phyloP scores from a whole-genome alignment of 1,140 invertebrate species.

The Chironomus tepperi region DNA sequence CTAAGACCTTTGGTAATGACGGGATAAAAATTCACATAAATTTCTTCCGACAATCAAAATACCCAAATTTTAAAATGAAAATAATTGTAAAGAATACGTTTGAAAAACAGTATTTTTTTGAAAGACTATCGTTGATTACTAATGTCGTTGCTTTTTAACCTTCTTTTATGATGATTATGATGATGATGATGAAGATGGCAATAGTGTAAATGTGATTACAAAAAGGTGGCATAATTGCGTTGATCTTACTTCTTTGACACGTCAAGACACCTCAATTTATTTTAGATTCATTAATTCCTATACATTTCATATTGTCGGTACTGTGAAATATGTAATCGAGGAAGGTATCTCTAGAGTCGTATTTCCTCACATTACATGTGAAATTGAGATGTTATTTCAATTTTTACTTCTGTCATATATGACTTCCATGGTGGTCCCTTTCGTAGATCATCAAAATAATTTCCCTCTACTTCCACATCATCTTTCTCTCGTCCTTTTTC shows the following conservation, averaged over 20 bases:
- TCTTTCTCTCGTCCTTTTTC: slow-evolving; percentile 2
- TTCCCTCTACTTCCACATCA: background rate
- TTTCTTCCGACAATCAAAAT: background rate
- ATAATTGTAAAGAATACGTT: too few species aligned
- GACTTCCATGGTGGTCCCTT: slow-evolving; percentile 16
- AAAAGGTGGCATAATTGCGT: slow-evolving; percentile 1
- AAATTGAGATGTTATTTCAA: slow-evolving; percentile 16
- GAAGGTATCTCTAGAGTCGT: background rate
- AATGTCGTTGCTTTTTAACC: background rate
- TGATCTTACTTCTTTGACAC: background rate
- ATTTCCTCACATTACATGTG: slow-evolving; percentile 2
- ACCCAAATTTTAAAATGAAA: background rate
- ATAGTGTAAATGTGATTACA: background rate
- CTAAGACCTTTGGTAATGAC: background rate
- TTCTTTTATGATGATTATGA: too few species aligned
- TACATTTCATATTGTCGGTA: background rate
- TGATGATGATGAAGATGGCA: background rate
- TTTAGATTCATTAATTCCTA: background rate
- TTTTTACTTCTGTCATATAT: too few species aligned
- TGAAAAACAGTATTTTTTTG: background rate
- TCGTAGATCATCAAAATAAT: background rate
- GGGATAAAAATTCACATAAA: too few species aligned
- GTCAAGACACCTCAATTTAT: background rate
- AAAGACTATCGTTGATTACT: background rate
- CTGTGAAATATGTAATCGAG: background rate